These are phyloP conservation scores for Chionis minor DNA, from an alignment of 2,113 vertebrate genomes.

Conservation along the genomic window DNA sequence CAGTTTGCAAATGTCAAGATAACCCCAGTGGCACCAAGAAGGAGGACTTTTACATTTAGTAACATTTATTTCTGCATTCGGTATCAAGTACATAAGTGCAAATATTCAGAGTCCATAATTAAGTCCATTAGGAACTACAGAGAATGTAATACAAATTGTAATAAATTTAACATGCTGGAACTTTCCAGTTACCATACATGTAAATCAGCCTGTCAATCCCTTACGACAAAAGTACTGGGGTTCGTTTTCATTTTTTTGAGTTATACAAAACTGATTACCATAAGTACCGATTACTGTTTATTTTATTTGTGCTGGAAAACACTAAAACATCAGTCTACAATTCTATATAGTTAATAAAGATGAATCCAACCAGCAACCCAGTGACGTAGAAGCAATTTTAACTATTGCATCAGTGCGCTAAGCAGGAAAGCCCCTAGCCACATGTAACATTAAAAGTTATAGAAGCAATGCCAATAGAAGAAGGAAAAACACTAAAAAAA, in stretches of 20 bases:
- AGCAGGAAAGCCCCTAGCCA: slow-evolving; percentile 86
- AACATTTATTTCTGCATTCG: slow-evolving; percentile 99
- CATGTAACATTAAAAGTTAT: slow-evolving; percentile 84
- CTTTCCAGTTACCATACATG: slow-evolving; percentile 87
- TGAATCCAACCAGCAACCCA: slow-evolving; percentile 87
- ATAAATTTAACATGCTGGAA: slow-evolving; percentile 93
- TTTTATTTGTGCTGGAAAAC: slow-evolving; percentile 90
- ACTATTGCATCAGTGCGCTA: slow-evolving; percentile 85
- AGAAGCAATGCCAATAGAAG: slow-evolving; percentile 86
- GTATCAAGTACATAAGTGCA: slow-evolving; percentile 99
- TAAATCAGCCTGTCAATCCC: slow-evolving; percentile 88
- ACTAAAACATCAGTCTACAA: slow-evolving; percentile 85
- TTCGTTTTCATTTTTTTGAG: slow-evolving; percentile 73
- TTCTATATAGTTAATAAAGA: slow-evolving; percentile 88
- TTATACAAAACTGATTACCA: slow-evolving; percentile 95
- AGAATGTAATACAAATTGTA: slow-evolving; percentile 95
- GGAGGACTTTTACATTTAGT: slow-evolving; percentile 84
- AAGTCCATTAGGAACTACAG: slow-evolving; percentile 90
- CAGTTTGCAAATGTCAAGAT: not conserved
- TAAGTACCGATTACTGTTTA: slow-evolving; percentile 85
- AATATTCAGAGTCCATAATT: slow-evolving; percentile 96
- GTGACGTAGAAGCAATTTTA: slow-evolving; percentile 88
- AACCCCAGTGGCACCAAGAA: not conserved
- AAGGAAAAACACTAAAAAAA: slow-evolving; percentile 82
- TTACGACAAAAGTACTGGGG: slow-evolving; percentile 87